phyloP scores from a whole-genome alignment of 1,140 invertebrate species.

The Trichomalopsis sarcophagae region DNA sequence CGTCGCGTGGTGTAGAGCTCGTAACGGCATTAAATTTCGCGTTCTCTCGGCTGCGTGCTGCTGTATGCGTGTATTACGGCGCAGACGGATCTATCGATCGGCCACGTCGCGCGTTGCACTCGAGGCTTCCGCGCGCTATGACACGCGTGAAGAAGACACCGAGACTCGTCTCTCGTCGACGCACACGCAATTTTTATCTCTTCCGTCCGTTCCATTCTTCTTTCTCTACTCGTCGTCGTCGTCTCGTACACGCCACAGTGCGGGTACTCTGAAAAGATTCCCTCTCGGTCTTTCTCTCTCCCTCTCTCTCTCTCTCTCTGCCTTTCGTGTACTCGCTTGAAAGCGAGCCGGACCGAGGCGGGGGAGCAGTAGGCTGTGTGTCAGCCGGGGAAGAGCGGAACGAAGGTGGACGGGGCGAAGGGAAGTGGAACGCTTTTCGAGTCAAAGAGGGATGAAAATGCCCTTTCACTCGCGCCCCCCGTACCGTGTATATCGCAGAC shows the following conservation, averaged over 20 bases:
- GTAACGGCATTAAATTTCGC: constrained; percentile 2
- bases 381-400: neutral
- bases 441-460: constrained; percentile 13
- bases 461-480: neutral
- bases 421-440: constrained; percentile 27
- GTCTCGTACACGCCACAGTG: neutral
- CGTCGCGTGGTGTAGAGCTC: neutral
- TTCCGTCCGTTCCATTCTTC: neutral
- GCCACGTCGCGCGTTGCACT: neutral
- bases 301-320: too few species aligned
- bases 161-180: neutral
- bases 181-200: constrained; percentile 8
- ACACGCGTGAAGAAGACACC: neutral
- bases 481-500: neutral
- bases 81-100: constrained; percentile 6
- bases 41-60: neutral
- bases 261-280: constrained; percentile 19
- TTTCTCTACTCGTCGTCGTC: neutral
- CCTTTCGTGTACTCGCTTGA: neutral
- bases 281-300: neutral
- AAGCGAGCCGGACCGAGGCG: neutral
- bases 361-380: neutral
- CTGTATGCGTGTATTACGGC: neutral
- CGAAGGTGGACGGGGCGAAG: constrained; percentile 6
- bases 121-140: neutral